phyloP scores from a whole-genome alignment of 1,140 invertebrate species.

The Trissolcus basalis region DNA sequence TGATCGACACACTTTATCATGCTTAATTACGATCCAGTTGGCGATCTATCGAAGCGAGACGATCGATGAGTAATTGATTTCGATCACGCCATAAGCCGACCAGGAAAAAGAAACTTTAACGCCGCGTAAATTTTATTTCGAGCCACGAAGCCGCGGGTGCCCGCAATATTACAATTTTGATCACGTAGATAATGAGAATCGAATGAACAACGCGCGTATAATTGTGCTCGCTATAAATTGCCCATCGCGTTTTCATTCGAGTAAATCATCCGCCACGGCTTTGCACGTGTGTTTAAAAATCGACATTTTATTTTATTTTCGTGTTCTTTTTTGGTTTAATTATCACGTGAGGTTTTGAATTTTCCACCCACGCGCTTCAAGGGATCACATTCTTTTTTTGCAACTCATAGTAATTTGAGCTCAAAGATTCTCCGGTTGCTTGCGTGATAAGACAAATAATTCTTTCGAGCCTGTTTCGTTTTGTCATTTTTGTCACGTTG shows the following conservation, averaged over 20 bases:
- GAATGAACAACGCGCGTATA: conserved; percentile 45
- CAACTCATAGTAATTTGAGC: conserved; percentile 53
- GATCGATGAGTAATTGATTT: conserved; percentile 73
- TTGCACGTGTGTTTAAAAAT: conserved; percentile 1
- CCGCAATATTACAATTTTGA: conserved; percentile 49
- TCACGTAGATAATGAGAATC: conserved; percentile 52
- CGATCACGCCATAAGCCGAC: conserved; percentile 68
- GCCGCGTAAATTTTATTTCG: conserved; percentile 60
- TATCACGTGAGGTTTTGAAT: conserved; percentile 19
- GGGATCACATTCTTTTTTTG: conserved; percentile 25
- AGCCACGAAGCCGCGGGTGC: conserved; percentile 42
- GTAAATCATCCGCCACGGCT: conserved; percentile 30
- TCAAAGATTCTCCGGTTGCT: conserved; percentile 27
- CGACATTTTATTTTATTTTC: too few relatives aligned
- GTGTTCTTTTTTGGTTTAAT: conserved; percentile 24
- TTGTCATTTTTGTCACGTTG: conserved; percentile 28
- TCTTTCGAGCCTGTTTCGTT: conserved; percentile 12
- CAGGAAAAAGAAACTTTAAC: conserved; percentile 53
- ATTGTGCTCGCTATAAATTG: conserved; percentile 45
- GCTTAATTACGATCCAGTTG: conserved; percentile 69
- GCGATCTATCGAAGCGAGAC: conserved; percentile 57
- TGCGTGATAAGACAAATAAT: conserved; percentile 27
- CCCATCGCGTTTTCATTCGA: conserved; percentile 15
- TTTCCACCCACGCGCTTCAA: conserved; percentile 44
- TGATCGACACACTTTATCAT: conserved; percentile 69